A percentile compares a stretch with the other conserved stretches of the same genome.
These are phyloP conservation scores for Anhinga rufa DNA, from an alignment of 2,113 vertebrate species.

Conservation along the genomic window DNA sequence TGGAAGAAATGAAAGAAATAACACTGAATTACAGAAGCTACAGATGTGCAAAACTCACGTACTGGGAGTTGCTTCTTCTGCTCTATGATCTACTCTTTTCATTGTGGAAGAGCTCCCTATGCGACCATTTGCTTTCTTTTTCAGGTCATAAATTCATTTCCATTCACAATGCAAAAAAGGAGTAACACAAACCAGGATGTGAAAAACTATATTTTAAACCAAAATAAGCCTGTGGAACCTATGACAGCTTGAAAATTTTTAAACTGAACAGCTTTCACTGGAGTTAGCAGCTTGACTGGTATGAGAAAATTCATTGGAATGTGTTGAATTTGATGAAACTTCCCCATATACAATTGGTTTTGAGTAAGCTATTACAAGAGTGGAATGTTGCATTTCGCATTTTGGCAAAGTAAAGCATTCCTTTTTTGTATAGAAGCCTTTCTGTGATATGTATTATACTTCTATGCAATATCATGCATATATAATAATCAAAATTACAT, in stretches of 20 bases:
- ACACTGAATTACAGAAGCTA: background rate
- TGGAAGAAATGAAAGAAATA: background rate
- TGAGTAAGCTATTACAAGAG: background rate
- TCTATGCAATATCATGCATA: background rate
- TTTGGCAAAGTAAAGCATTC: background rate
- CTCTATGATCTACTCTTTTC: background rate
- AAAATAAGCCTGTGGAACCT: background rate
- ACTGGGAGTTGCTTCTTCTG: background rate
- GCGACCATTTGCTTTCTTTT: background rate
- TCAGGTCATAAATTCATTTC: background rate
- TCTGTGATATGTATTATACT: background rate
- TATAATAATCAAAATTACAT: background rate
- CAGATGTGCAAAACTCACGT: background rate
- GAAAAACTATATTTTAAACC: background rate
- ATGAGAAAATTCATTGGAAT: background rate
- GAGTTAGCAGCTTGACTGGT: background rate
- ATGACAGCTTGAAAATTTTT: background rate
- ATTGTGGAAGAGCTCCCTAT: background rate
- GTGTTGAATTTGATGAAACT: background rate
- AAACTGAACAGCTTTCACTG: background rate
- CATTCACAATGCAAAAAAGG: background rate
- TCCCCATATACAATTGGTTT: background rate
- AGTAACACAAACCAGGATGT: background rate
- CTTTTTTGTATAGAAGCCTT: background rate
- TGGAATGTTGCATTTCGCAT: background rate